Evolutionary conservation across 2,113 vertebrate genomes (phyloP), one percentile per base, ranked within the genome.

Genomic region (Trematocara macrostoma): DNA sequence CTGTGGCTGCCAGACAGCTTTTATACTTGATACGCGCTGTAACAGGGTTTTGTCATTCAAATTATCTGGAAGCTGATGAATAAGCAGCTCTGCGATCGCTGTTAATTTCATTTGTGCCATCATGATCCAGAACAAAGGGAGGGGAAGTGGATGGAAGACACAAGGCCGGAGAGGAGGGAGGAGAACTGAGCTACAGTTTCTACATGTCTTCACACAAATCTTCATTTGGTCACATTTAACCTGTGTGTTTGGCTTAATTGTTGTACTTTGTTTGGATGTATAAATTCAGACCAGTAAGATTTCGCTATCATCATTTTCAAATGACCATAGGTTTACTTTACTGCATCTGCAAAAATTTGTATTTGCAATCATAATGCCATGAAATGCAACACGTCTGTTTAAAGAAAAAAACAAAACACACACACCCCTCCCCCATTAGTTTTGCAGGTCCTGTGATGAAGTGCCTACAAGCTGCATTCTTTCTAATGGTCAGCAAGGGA

Each of bases 51-150:
- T 96, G 94, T 95, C 55, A 96, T 95, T 94, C 86, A 96, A 94
- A 96, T 96, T 1, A 81, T 83, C 52, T 92, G 85, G 88, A 95
- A 94, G 93, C 89, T 95, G 95, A 95, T 96, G 94, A 96, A 94
- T 85, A 93, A 94, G 95, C 95, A 96, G 88, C 86, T 93, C 94
- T 94, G 90, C 74, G 79, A 95, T 95, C 86, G 55, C 78, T 84
- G 81, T 94, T 93, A 89, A 94, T 91, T 93, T 94, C 76, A 92
- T 92, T 87, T 92, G 90, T 85, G 88, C 86, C 81, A 90, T 92
- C 90, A 81, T 76, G 84, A 90, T 90, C 31, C 81, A 84, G 89
- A 80, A 92, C 84, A 87, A 91, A 86, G 80, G 47, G 45, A 59
- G 67, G 83, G 81, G 85, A 87, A 82, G 79, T 87, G 35, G 81